phyloP scores from a whole-genome alignment of 2,888 invertebrate species.

The Leptura quadrifasciata region DNA sequence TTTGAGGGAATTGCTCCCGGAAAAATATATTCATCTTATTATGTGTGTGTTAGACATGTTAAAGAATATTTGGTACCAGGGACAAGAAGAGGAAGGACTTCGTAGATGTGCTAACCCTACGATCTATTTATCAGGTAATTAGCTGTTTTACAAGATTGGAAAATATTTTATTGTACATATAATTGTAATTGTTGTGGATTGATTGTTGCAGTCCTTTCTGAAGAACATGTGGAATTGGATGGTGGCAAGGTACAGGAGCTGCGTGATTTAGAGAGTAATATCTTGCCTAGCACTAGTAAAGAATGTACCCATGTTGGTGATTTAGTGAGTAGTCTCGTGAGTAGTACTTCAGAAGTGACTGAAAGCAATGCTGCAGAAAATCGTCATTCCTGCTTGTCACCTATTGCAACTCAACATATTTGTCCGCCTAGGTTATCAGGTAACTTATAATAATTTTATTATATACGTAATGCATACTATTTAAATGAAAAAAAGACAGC shows the following conservation, averaged over 20 bases:
- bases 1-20: conserved; percentile 3
- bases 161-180: conserved; percentile 10
- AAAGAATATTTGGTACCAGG: conserved; percentile 19
- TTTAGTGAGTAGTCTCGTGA: conserved; percentile 21
- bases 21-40: background rate
- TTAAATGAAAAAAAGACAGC: background rate
- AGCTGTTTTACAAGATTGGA: conserved; percentile 14
- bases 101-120: conserved; percentile 16
- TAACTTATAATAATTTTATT: conserved; percentile 21
- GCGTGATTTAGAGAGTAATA: conserved; percentile 21
- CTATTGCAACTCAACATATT: conserved; percentile 5
- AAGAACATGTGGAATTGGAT: conserved; percentile 24
- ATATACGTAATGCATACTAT: background rate
- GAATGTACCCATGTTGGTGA: conserved; percentile 8
- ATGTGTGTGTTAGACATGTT: conserved; percentile 24
- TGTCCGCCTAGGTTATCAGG: conserved; percentile 17
- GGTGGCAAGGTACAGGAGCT: background rate
- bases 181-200: conserved; percentile 19
- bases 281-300: background rate
- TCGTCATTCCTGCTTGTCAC: background rate
- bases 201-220: conserved; percentile 14
- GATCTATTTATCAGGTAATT: conserved; percentile 17
- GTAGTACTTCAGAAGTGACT: conserved; percentile 12
- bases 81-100: conserved; percentile 27
- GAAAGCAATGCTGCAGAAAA: conserved; percentile 18